Conservation (phyloP, 2,797 vertebrate species). For the Spinus olivaceus region DNA sequence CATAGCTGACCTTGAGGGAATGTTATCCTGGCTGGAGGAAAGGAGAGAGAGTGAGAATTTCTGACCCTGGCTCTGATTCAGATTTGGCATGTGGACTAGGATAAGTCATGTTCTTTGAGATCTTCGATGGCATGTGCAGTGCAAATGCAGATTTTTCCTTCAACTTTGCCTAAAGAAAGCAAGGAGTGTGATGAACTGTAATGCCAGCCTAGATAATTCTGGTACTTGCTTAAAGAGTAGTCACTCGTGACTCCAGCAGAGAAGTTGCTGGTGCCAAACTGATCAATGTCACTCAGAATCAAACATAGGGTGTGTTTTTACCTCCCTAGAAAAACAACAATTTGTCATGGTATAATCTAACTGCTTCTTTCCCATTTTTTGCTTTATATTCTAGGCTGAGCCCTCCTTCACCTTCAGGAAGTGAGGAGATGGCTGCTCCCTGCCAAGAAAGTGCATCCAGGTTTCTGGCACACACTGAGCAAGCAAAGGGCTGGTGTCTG, state of each 20-base stretch:
- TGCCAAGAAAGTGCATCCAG: conserved; percentile 62
- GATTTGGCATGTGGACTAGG: neutral
- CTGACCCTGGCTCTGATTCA: neutral
- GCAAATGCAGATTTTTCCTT: conserved; percentile 26
- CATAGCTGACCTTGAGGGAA: neutral
- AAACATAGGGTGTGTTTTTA: neutral
- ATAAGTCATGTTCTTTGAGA: neutral
- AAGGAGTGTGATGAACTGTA: conserved; percentile 6
- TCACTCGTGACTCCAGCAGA: neutral
- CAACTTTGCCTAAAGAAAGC: conserved; percentile 27
- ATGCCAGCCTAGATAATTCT: conserved; percentile 2
- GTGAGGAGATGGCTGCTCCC: neutral
- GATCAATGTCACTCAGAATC: conserved; percentile 31
- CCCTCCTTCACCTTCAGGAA: conserved; percentile 55
- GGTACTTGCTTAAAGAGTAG: conserved; percentile 13
- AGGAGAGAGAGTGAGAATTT: neutral
- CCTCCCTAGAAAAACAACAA: conserved; percentile 48
- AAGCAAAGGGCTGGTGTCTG: conserved; percentile 59
- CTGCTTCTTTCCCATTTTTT: conserved; percentile 51
- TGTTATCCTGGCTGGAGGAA: neutral
- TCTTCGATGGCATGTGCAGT: neutral
- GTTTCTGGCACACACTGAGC: conserved; percentile 60
- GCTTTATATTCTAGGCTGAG: conserved; percentile 21
- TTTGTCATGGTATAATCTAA: conserved; percentile 48
- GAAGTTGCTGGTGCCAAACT: conserved; percentile 2